Base-by-base conservation (phyloP, 2,113 vertebrate species). In the Scatophagus argus region DNA sequence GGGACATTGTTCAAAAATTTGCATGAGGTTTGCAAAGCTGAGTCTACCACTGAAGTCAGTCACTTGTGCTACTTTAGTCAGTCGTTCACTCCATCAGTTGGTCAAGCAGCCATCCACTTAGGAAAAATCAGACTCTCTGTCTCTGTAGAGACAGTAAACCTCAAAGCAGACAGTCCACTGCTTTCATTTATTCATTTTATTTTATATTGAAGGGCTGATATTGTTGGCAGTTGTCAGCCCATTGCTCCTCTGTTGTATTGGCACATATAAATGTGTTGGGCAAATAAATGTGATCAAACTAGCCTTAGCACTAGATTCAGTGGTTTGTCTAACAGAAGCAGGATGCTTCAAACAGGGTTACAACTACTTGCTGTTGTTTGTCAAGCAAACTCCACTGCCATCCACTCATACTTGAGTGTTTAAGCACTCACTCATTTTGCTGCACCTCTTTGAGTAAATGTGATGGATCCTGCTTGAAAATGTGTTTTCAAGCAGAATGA, bases 1-100 rank as follows among this genome's bases (percentile, higher is more conserved):
- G 68, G 55, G 67, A 46, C 39, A 65, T 32, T 47, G 36, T 12
- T 64, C 71, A 39, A n/a, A 54, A 68, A 81, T 88, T 85, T 90
- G 78, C 88, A 88, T 90, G n/a, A 81, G 44, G 54, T 84, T 86
- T 86, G 79, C 83, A 76, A 81, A 76, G 32, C 74, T 70, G 32
- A 56, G 19, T 71, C 54, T 49, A 49, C 51, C 16, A 36, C 41
- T 69, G 16, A 66, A 21, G 38, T 74, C 46, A 16, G 27, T 32
- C 14, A 13, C 29, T 43, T 43, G 29, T 27, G 44, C 10, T 46
- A 34, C 21, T 12, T n/a, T 2, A 38, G 41, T 29, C 64, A 44
- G 25, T 23, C 5, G 2, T 17, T 65, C 25, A 78, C 23, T 73
- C 3, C 14, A 61, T 74, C 62, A 66, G 54, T 62, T 41, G 70